Evolutionary conservation across 2,113 vertebrate genomes (phyloP).

Genomic region (Thermophis baileyi): DNA sequence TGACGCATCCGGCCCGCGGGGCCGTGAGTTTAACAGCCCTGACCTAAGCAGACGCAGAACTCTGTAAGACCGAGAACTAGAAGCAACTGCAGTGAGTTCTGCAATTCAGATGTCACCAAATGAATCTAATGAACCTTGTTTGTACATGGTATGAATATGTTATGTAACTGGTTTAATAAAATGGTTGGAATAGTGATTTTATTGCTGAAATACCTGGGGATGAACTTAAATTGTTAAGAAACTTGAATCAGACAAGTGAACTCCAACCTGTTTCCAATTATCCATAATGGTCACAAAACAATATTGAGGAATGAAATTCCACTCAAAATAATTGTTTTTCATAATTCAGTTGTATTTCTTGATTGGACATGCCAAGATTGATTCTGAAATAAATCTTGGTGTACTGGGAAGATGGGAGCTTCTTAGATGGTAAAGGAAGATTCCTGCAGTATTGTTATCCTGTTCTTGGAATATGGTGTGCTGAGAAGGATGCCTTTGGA

Average conservation of each 20-base stretch:
- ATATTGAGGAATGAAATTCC: background rate
- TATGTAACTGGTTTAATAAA: background rate
- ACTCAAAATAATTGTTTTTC: background rate
- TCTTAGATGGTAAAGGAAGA: background rate
- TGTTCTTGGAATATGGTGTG: background rate
- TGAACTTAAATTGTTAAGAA: background rate
- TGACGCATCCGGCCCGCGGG: no score
- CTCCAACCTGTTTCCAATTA: background rate
- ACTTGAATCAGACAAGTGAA: background rate
- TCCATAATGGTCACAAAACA: background rate
- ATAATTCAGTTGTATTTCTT: background rate
- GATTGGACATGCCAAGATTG: background rate
- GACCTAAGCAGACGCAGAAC: background rate
- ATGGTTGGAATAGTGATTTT: background rate
- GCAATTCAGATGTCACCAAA: background rate
- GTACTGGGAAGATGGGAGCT: no score
- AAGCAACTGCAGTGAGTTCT: background rate
- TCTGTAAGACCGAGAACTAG: background rate
- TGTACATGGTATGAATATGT: background rate
- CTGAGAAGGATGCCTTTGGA: background rate
- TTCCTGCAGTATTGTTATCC: background rate
- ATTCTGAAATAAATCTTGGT: background rate
- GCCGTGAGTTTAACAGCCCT: no score
- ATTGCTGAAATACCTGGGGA: background rate
- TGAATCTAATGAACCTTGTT: background rate